Evolutionary conservation across 2,797 vertebrate species (phyloP).

Genomic region (Margarornis squamiger): DNA sequence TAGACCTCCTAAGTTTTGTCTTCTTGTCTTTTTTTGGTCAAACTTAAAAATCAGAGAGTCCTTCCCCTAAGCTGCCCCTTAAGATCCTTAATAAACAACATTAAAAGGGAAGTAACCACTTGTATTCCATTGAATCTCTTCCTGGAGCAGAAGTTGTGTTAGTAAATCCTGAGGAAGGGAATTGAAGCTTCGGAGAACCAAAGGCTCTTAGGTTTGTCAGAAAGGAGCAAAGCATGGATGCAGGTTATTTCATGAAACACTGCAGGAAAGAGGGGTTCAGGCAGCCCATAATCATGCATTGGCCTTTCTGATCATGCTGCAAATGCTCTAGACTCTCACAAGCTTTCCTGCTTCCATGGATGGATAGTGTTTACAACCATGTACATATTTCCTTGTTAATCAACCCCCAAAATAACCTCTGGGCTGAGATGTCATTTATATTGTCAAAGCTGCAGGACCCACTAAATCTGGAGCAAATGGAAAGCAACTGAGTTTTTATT

Average conservation of each 20-base stretch:
- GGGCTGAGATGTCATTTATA: background rate
- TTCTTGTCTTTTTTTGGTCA: background rate
- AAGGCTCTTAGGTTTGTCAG: background rate
- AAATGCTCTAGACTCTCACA: background rate
- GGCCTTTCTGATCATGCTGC: background rate
- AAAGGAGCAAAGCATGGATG: background rate
- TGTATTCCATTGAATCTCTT: background rate
- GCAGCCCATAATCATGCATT: background rate
- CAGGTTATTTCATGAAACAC: background rate
- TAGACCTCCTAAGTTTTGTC: background rate
- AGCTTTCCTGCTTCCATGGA: background rate
- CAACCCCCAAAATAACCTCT: background rate
- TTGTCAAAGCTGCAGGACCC: background rate
- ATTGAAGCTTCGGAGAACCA: background rate
- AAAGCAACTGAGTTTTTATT: conserved; percentile 10
- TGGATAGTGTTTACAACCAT: background rate
- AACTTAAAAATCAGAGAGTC: background rate
- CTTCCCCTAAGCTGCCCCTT: background rate
- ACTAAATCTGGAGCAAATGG: background rate
- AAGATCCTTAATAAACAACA: background rate
- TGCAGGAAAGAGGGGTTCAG: background rate
- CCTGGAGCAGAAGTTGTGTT: background rate
- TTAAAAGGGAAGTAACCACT: background rate
- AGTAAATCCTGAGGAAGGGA: background rate
- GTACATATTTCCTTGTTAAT: background rate